Evolutionary conservation across 2,113 vertebrate genomes (phyloP).

Genomic region (Gulo gulo): DNA sequence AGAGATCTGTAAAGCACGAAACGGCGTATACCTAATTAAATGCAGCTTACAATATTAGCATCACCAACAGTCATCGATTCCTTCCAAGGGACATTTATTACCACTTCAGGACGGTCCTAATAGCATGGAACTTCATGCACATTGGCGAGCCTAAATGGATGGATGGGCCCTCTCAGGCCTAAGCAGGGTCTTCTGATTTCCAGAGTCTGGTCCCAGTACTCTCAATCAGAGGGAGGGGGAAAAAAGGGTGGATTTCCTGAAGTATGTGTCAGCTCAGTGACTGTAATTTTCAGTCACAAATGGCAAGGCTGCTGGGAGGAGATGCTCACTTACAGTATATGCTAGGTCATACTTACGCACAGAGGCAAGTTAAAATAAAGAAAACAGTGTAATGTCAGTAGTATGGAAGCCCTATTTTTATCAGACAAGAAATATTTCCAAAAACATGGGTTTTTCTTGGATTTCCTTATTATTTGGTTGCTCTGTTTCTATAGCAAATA

Average conservation of each 20-base stretch:
- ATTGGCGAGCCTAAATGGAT: background rate
- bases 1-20: background rate
- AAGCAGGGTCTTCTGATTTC: background rate
- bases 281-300: background rate
- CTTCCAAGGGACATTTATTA: background rate
- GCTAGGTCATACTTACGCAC: background rate
- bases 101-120: background rate
- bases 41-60: background rate
- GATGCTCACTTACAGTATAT: background rate
- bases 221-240: rapidly evolving
- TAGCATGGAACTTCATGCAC: background rate
- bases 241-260: background rate
- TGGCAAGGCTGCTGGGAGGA: background rate
- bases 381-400: background rate
- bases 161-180: background rate
- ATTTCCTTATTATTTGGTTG: background rate
- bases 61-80: background rate
- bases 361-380: background rate
- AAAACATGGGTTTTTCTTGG: background rate
- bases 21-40: background rate
- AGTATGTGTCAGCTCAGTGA: background rate
- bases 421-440: background rate
- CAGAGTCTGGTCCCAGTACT: background rate
- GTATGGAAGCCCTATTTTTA: background rate
- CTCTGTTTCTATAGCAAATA: background rate